Evolutionary conservation across 2,888 invertebrate species (phyloP).

Genomic region (Trichopoda pennipes): DNA sequence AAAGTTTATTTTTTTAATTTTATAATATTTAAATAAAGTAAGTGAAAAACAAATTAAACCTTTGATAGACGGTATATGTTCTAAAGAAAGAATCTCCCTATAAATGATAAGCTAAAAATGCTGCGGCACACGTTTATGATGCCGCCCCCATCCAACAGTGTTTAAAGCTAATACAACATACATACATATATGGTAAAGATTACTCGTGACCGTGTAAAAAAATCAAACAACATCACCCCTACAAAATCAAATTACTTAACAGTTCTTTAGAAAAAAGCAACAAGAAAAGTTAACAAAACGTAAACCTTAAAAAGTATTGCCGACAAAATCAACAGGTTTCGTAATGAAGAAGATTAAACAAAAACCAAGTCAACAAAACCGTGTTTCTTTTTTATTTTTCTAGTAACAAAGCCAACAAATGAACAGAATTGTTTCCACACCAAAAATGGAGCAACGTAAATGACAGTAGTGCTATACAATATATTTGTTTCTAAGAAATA

Average conservation of each 20-base stretch:
- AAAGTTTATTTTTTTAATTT: neutral
- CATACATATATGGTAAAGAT: neutral
- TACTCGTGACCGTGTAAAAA: constrained; percentile 5
- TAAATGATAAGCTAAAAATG: constrained; percentile 26
- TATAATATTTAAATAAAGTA: constrained; percentile 14
- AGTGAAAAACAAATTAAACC: constrained; percentile 30
- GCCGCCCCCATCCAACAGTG: constrained; percentile 23
- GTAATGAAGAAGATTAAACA: constrained; percentile 36
- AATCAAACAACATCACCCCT: constrained; percentile 40
- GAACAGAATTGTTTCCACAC: constrained; percentile 63
- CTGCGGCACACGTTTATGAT: constrained; percentile 17
- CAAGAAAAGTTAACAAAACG: constrained; percentile 4
- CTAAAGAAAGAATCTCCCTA: constrained; percentile 13
- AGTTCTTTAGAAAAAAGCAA: constrained; percentile 14
- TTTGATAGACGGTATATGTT: constrained; percentile 38
- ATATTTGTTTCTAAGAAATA: neutral
- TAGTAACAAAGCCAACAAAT: constrained; percentile 56
- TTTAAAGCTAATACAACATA: neutral
- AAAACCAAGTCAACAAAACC: constrained; percentile 30
- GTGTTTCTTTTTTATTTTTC: neutral
- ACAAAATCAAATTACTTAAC: constrained; percentile 37
- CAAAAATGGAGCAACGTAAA: constrained; percentile 67
- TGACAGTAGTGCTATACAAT: constrained; percentile 17
- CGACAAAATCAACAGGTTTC: constrained; percentile 68
- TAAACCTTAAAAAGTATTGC: constrained; percentile 24